A percentile compares a stretch with the other conserved stretches of the same genome.
phyloP scores from a whole-genome alignment of 2,888 invertebrate genomes.

The Plagodis dolabraria region DNA sequence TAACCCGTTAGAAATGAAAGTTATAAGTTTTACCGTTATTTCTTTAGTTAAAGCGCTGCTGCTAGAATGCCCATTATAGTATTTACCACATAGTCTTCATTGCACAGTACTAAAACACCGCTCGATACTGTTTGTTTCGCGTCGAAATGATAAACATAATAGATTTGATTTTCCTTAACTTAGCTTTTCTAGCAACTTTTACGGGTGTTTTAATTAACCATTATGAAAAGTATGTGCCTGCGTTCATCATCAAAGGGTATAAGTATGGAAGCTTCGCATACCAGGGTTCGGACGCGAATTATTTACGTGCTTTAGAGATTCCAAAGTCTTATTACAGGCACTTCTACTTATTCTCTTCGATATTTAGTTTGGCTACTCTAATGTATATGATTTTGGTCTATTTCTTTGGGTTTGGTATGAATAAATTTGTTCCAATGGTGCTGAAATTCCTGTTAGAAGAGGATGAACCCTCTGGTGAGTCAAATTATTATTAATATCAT shows the following conservation, averaged over 20 bases:
- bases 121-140: neutral
- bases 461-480: conserved; percentile 80
- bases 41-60: conserved; percentile 26
- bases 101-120: conserved; percentile 1
- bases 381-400: conserved; percentile 79
- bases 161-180: conserved; percentile 71
- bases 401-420: conserved; percentile 73
- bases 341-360: conserved; percentile 90
- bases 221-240: conserved; percentile 88
- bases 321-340: conserved; percentile 93
- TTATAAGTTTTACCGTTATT: conserved; percentile 42
- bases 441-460: conserved; percentile 77
- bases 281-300: conserved; percentile 77
- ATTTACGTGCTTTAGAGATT: conserved; percentile 84
- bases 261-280: conserved; percentile 90
- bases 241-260: conserved; percentile 86
- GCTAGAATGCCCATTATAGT: neutral
- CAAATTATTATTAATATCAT: neutral
- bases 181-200: conserved; percentile 76
- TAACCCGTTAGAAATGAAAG: conserved; percentile 37
- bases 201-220: conserved; percentile 87
- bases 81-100: conserved; percentile 14
- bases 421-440: conserved; percentile 71
- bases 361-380: conserved; percentile 81
- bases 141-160: conserved; percentile 63